A percentile compares a stretch with the other conserved stretches of the same genome.
These are phyloP conservation scores for Aulostomus chinensis DNA, from an alignment of 2,797 vertebrate species.

Conservation along the genomic window DNA sequence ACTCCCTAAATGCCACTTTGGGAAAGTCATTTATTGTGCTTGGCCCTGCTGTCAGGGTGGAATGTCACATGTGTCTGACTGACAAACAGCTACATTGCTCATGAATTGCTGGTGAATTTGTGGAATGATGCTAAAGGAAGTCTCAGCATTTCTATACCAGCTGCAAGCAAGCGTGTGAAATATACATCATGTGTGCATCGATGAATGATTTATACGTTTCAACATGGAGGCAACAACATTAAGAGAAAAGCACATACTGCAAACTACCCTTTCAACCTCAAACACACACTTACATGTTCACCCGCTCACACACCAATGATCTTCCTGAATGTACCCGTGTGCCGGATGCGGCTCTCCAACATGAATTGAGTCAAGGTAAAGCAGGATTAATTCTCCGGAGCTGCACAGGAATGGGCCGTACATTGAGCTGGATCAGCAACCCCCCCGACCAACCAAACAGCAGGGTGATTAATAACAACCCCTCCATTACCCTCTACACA, in stretches of 20 bases:
- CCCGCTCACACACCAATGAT: constrained; percentile 9
- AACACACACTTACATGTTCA: not conserved
- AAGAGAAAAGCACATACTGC: not conserved
- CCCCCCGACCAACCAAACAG: constrained; percentile 42
- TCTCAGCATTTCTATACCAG: no score
- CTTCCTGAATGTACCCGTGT: no score
- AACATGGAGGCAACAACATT: not conserved
- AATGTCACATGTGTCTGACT: constrained; percentile 64
- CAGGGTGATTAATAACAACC: constrained; percentile 66
- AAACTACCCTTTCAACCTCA: constrained; percentile 4
- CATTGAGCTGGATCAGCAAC: constrained; percentile 53
- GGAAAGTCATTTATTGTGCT: constrained; percentile 61
- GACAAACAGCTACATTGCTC: constrained; percentile 33
- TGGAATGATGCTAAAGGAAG: constrained; percentile 13
- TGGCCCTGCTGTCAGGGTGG: constrained; percentile 52
- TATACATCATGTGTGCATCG: no score
- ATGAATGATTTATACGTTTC: constrained; percentile 21
- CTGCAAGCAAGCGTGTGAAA: no score
- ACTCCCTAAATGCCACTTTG: constrained; percentile 62
- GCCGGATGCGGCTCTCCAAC: no score
- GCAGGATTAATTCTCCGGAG: constrained; percentile 60
- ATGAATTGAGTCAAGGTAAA: constrained; percentile 66
- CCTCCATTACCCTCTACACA: constrained; percentile 74
- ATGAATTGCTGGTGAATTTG: constrained; percentile 20
- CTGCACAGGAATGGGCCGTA: constrained; percentile 16